Percentiles rank a stretch among this genome's conserved stretches.
Evolutionary conservation across 1,140 invertebrate genomes (phyloP).

Genomic region (Frieseomelitta varia): DNA sequence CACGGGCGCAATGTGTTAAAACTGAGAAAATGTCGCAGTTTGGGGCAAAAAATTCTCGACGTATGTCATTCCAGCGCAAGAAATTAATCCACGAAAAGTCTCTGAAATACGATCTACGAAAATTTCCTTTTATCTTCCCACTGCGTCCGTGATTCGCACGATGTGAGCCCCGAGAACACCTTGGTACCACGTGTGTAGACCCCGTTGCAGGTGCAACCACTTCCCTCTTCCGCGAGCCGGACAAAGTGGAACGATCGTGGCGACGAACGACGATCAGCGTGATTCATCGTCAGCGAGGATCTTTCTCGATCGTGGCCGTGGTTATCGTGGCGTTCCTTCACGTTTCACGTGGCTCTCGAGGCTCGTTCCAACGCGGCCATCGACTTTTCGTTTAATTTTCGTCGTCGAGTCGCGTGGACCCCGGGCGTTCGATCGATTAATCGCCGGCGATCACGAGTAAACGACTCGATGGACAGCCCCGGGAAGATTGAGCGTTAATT

Average conservation of each 20-base stretch:
- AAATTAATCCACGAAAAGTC: not conserved
- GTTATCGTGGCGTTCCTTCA: not conserved
- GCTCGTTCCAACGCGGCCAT: not conserved
- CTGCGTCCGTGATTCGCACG: not conserved
- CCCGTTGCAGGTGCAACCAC: not conserved
- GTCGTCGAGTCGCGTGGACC: not conserved
- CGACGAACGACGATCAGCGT: not conserved
- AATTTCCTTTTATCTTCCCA: not conserved
- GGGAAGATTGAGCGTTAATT: slow-evolving; percentile 21
- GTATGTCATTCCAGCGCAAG: too few relatives aligned
- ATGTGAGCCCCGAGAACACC: not conserved
- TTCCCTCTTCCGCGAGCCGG: not conserved
- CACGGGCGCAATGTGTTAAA: too few relatives aligned
- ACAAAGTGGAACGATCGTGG: not conserved
- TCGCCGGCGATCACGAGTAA: slow-evolving; percentile 1
- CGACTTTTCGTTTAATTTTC: slow-evolving; percentile 30
- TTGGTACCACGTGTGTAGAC: too few relatives aligned
- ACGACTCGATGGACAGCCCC: not conserved
- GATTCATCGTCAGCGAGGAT: not conserved
- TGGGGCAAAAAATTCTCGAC: too few relatives aligned
- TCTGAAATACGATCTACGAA: not conserved
- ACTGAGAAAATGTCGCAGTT: too few relatives aligned
- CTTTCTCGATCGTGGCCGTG: not conserved
- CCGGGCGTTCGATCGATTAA: slow-evolving; percentile 24
- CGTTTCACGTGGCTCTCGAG: not conserved